Evolutionary conservation across 2,113 vertebrate genomes (phyloP).

Genomic region (Danio rerio): DNA sequence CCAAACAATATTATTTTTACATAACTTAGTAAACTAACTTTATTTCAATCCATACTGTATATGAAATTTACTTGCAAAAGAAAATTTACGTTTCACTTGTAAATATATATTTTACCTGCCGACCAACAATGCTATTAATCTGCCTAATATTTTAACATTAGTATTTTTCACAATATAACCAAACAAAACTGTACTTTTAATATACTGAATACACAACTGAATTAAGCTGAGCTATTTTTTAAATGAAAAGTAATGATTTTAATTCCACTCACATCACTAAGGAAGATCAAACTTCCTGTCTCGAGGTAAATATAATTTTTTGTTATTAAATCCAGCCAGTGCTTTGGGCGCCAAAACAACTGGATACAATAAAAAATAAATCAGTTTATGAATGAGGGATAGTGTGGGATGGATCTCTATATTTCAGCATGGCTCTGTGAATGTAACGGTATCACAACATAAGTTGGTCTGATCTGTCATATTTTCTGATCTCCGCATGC

Average conservation of each 20-base stretch:
- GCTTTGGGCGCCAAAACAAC: neutral
- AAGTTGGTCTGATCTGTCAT: neutral
- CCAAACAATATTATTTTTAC: too few relatives aligned
- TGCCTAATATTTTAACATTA: too few relatives aligned
- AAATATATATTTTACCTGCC: too few relatives aligned
- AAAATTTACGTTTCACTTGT: too few relatives aligned
- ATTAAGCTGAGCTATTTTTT: neutral
- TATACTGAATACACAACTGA: neutral
- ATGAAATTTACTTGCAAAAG: too few relatives aligned
- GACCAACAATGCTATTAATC: too few relatives aligned
- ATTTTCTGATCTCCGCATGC: neutral
- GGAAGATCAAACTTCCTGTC: neutral
- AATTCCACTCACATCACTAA: neutral
- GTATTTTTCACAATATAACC: too few relatives aligned
- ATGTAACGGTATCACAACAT: neutral
- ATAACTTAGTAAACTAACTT: too few relatives aligned
- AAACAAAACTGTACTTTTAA: neutral
- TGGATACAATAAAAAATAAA: constrained; percentile 3
- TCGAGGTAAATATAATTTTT: constrained; percentile 4
- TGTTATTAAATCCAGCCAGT: constrained; percentile 30
- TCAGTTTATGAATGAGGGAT: neutral
- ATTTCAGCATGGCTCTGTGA: neutral
- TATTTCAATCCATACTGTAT: too few relatives aligned
- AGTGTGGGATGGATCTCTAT: neutral
- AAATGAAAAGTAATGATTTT: neutral